Base-by-base conservation (phyloP, 2,888 invertebrate species). In the Thumatha senex region DNA sequence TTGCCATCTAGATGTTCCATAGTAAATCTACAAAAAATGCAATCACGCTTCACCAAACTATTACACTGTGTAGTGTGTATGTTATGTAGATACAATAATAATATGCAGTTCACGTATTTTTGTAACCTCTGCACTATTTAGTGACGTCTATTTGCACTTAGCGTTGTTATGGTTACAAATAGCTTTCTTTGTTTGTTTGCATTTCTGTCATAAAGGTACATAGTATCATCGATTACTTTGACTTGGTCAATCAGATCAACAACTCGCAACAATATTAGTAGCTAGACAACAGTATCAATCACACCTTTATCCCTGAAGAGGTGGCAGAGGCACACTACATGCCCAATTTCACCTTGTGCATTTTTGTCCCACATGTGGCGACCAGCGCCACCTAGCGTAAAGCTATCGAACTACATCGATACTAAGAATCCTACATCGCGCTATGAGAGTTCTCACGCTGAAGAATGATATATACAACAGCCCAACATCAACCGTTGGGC, bases 1-100 rank as follows among this genome's bases (percentile, higher is more conserved):
- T 95, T 95, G 51, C 95, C 95, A 56, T 94, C 95, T 7, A 86
- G 60, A 45, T 71, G 72, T 34, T 84, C 86, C 86, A 88, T 84
- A 52, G 55, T 40, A 39, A 40, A 40, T 50, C 30, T n/a, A n/a
- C n/a, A 45, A 35, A 40, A 35, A 48, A 34, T 12, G 13, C 54
- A 34, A 36, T 41, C 11, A 31, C 3, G 7, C 35, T 45, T 2
- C 13, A 38, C 0, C 35, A 13, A 30, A 48, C 38, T 51, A 48
- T 29, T 41, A 35, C 34, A 14, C 31, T 46, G 36, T 39, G 39
- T 12, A 44, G 30, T 38, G n/a, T n/a, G n/a, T n/a, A n/a, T n/a
- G n/a, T n/a, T n/a, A n/a, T n/a, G n/a, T n/a, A n/a, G 30, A 34
- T 31, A 43, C 15, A 39, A 18, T 48, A 42, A 36, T 5, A 24